phyloP scores from a whole-genome alignment of 35 echinoderm and acorn worm species.

The Stichopus chloronotus region DNA sequence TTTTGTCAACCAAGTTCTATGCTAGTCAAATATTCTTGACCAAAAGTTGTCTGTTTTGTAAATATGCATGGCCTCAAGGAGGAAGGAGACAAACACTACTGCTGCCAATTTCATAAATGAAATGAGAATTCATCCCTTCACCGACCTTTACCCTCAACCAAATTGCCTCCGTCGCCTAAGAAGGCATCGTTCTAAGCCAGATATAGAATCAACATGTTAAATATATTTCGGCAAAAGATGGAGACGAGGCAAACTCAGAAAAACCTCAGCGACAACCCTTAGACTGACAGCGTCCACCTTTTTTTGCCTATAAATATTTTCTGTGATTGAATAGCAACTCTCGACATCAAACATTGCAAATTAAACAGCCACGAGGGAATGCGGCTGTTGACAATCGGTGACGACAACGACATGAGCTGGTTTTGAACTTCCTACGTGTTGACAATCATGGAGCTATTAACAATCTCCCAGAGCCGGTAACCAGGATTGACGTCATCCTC shows the following conservation, averaged over 20 bases:
- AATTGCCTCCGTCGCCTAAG: too few relatives aligned
- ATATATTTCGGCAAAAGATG: constrained; percentile 12
- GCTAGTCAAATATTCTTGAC: too few relatives aligned
- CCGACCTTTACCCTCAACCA: too few relatives aligned
- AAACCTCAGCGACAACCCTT: constrained; percentile 16
- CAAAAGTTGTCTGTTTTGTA: too few relatives aligned
- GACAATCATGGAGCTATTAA: constrained; percentile 49
- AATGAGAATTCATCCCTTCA: too few relatives aligned
- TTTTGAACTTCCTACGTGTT: constrained; percentile 16
- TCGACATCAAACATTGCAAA: constrained; percentile 51
- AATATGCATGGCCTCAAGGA: too few relatives aligned
- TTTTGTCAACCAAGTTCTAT: too few relatives aligned
- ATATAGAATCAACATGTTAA: constrained; percentile 23
- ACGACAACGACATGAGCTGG: constrained; percentile 34
- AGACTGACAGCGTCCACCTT: constrained; percentile 33
- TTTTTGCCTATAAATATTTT: constrained; percentile 36
- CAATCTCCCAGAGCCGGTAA: neutral
- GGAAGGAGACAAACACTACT: too few relatives aligned
- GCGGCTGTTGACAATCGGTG: neutral
- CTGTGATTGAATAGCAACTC: constrained; percentile 50
- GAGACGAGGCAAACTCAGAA: neutral
- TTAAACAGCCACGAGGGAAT: constrained; percentile 50
- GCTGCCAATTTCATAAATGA: too few relatives aligned
- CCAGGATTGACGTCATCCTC: constrained; percentile 40
- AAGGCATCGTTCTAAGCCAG: neutral